Conservation (phyloP, 2,797 vertebrate genomes). For the Myotis pilosus region DNA sequence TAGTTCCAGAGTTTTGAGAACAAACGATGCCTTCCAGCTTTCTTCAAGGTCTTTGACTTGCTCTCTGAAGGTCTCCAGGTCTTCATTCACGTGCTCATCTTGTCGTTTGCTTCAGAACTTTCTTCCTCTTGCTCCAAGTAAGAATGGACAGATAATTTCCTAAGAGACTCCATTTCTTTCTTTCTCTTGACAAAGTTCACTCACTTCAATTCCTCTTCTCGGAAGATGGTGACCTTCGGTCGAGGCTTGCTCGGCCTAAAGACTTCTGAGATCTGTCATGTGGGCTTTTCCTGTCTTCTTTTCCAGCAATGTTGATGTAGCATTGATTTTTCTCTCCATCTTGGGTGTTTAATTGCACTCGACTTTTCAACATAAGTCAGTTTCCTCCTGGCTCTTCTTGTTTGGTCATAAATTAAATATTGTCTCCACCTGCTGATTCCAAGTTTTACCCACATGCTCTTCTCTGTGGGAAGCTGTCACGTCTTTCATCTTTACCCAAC, state of each 20-base stretch:
- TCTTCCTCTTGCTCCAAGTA: neutral
- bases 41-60: neutral
- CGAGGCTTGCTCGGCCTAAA: neutral
- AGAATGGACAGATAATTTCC: neutral
- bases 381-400: constrained; percentile 15
- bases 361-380: constrained; percentile 23
- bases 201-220: constrained; percentile 29
- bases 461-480: neutral
- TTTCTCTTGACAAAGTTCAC: constrained; percentile 26
- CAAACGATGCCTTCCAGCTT: neutral
- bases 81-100: neutral
- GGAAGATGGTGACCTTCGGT: neutral
- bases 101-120: neutral
- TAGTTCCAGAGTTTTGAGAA: neutral
- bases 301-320: neutral
- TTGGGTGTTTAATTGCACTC: constrained; percentile 15
- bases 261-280: neutral
- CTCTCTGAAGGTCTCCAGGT: neutral
- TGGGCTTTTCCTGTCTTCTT: neutral
- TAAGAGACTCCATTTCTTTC: neutral
- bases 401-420: constrained; percentile 46
- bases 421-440: neutral
- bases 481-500: neutral
- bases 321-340: constrained; percentile 33
- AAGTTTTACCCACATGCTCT: neutral